Conservation (phyloP, 1,140 invertebrate genomes). For the Drosophila kurseongensis region DNA sequence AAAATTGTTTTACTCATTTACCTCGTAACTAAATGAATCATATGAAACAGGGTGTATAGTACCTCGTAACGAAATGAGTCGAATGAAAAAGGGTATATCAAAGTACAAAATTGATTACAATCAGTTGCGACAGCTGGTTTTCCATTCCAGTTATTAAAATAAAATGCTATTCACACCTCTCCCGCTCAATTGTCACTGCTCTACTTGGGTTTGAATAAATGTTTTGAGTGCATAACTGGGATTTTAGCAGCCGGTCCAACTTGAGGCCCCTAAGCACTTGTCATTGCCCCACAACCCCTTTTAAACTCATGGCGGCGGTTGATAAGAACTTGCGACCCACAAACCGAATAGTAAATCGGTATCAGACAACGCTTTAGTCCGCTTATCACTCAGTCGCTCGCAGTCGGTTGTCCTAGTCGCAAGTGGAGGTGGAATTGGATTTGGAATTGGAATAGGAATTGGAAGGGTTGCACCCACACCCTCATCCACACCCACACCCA, state of each 20-base stretch:
- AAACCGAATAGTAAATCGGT: conserved; percentile 31
- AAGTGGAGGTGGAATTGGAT: background rate
- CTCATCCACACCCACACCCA: too few relatives aligned
- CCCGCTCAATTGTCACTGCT: background rate
- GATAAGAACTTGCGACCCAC: conserved; percentile 39
- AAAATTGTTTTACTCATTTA: too few relatives aligned
- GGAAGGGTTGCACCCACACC: conserved; percentile 7
- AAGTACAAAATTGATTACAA: background rate
- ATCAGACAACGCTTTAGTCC: conserved; percentile 20
- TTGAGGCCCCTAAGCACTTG: conserved; percentile 8
- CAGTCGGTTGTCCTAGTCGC: conserved; percentile 35
- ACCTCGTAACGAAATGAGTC: too few relatives aligned
- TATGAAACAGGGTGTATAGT: too few relatives aligned
- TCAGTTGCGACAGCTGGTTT: background rate
- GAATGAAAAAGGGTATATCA: background rate
- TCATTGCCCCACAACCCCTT: conserved; percentile 5
- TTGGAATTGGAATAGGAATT: background rate
- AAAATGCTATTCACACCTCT: background rate
- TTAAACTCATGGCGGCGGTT: conserved; percentile 1
- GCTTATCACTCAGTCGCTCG: conserved; percentile 31
- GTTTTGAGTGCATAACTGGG: conserved; percentile 8
- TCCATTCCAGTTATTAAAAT: conserved; percentile 1
- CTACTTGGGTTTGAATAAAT: background rate
- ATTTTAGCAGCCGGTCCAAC: conserved; percentile 19
- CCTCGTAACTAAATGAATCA: too few relatives aligned